A percentile compares a stretch with the other conserved stretches of the same genome.
Evolutionary conservation across 2,113 vertebrate genomes (phyloP).

Genomic region (Ammodytes dubius): DNA sequence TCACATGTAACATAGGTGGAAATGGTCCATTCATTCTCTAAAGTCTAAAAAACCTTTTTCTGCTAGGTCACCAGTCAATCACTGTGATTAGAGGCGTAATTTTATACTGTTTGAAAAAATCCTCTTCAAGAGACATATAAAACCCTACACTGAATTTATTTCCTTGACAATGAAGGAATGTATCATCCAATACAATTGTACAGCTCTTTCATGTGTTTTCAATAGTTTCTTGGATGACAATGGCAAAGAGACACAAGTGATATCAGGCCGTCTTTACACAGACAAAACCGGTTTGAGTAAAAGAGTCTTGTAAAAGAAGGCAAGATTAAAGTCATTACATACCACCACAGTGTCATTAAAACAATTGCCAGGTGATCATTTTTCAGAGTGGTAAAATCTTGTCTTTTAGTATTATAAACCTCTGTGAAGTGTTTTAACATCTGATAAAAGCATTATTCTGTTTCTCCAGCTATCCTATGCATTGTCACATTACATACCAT

Average conservation of each 20-base stretch:
- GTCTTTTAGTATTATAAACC: not conserved
- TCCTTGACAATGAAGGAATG: not conserved
- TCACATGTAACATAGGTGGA: not conserved
- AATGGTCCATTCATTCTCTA: not conserved
- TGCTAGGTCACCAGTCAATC: not conserved
- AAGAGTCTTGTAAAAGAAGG: not conserved
- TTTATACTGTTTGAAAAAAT: not conserved
- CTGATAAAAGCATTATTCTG: not conserved
- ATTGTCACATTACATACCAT: not conserved
- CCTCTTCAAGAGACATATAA: not conserved
- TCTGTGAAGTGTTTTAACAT: not conserved
- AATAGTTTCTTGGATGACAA: not conserved
- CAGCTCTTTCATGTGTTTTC: not conserved
- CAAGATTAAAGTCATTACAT: too few species aligned
- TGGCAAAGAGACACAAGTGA: not conserved
- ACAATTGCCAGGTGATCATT: not conserved
- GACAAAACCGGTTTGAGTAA: too few species aligned
- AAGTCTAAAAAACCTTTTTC: not conserved
- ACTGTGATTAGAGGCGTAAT: not conserved
- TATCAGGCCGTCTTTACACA: not conserved
- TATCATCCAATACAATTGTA: not conserved
- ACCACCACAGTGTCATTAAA: too few species aligned
- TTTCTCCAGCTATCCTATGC: not conserved
- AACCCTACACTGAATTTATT: not conserved
- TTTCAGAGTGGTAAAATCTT: not conserved